These are phyloP conservation scores for Platygyra sinensis DNA, from an alignment of 64 coral and sea anemone genomes.

Conservation along the genomic window DNA sequence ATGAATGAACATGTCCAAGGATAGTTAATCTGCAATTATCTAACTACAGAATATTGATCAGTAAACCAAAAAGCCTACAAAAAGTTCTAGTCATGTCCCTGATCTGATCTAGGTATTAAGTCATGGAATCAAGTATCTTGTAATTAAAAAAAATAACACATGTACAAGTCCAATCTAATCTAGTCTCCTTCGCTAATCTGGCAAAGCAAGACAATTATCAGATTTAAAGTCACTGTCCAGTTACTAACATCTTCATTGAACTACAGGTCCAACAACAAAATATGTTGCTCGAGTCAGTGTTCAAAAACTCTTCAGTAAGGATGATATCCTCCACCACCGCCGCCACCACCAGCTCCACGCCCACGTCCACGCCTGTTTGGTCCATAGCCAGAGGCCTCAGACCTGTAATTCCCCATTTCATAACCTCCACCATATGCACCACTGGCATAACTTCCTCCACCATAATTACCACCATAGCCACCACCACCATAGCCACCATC, in stretches of 20 bases:
- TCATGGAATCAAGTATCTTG: too few relatives aligned
- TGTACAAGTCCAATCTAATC: too few relatives aligned
- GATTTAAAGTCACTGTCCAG: too few relatives aligned
- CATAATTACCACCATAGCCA: background rate
- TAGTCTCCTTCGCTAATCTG: too few relatives aligned
- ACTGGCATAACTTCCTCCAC: constrained; percentile 40
- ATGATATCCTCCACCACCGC: constrained; percentile 64
- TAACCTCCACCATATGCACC: constrained; percentile 37
- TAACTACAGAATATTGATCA: too few relatives aligned
- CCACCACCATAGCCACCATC: constrained; percentile 5
- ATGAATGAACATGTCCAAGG: too few relatives aligned
- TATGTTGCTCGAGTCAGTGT: background rate
- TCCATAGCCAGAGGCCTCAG: constrained; percentile 78
- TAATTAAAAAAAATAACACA: too few relatives aligned
- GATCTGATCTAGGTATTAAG: too few relatives aligned
- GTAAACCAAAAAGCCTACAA: too few relatives aligned
- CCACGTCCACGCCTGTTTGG: constrained; percentile 72
- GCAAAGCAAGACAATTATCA: too few relatives aligned
- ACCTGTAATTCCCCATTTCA: constrained; percentile 56
- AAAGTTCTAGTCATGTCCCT: too few relatives aligned
- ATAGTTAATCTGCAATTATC: too few relatives aligned
- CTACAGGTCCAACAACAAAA: background rate
- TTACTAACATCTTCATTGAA: background rate
- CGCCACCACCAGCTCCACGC: constrained; percentile 30
- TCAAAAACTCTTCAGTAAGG: constrained; percentile 55